Base-by-base conservation (phyloP, 2,113 vertebrate species). In the Cyphotilapia sp. region DNA sequence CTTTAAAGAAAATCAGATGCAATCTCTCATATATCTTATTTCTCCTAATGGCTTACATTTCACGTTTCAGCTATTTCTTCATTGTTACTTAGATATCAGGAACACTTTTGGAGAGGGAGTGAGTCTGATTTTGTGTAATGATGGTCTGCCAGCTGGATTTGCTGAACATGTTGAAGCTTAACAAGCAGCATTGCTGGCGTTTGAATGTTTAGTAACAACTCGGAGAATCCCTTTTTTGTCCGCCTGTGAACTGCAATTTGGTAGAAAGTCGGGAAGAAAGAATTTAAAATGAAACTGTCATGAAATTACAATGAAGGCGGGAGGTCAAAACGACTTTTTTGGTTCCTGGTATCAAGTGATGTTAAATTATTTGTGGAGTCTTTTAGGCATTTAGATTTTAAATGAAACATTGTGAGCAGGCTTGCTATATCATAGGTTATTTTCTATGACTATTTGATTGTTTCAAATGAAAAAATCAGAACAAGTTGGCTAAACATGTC, bases 91-190 rank as follows among this genome's bases (percentile, higher is more conserved):
- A 80, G 78, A 90, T 91, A 83, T 53, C 47, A 51, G 27, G 9
- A 83, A 85, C 63, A 80, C 57, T 83, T 89, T 80, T 69, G 12
- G 38, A 81, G 45, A 42, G 59, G 14, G 40, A 76, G 17, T n/a
- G 74, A 33, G 61, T 84, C 45, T 61, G 86, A 84, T 78, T 92
- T 88, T 87, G 86, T 82, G 54, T 53, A 88, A 85, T 84, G 59
- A 85, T 86, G 61, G 47, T 88, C 81, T 90, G 66, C 89, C 86
- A 69, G 81, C 78, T 83, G 81, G 87, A 86, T 83, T 49, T 57
- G 54, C 49, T 76, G 74, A 85, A 76, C 80, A 88, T 85, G 69
- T 51, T 57, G 40, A 61, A 80, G 82, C 83, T 89, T 89, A 87
- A 89, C 85, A 84, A 89, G 57, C 81, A 57, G 80, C 45, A 69